Evolutionary conservation across 2,888 invertebrate genomes (phyloP).

Genomic region (Digitonthophagus gazella): DNA sequence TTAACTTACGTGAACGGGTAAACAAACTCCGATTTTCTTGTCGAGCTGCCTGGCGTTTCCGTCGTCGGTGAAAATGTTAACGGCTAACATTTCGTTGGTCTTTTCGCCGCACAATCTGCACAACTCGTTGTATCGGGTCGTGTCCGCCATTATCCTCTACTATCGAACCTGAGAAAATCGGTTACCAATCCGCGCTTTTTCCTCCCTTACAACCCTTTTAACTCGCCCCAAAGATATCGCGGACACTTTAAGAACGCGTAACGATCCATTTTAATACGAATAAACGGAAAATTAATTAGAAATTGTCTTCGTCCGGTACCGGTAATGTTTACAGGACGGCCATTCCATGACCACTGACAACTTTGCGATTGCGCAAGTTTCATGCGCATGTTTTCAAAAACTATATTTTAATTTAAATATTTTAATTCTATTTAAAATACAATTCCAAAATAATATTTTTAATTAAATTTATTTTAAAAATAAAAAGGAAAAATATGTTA

Average conservation of each 20-base stretch:
- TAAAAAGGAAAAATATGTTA: too few relatives aligned
- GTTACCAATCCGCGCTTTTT: background rate
- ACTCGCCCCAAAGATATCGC: background rate
- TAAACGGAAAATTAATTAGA: background rate
- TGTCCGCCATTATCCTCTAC: conserved; percentile 41
- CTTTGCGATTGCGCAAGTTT: background rate
- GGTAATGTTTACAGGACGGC: background rate
- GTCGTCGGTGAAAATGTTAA: conserved; percentile 50
- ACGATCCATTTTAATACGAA: background rate
- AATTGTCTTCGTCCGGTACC: background rate
- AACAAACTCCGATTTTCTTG: conserved; percentile 59
- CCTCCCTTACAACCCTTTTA: background rate
- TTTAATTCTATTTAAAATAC: background rate
- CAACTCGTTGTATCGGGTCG: conserved; percentile 45
- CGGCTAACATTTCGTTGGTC: conserved; percentile 44
- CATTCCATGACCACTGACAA: background rate
- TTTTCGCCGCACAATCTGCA: conserved; percentile 50
- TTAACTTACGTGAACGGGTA: conserved; percentile 56
- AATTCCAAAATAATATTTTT: background rate
- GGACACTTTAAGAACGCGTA: background rate
- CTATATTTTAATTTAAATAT: too few relatives aligned
- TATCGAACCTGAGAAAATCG: conserved; percentile 25
- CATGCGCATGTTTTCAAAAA: background rate
- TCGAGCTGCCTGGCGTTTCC: conserved; percentile 55
- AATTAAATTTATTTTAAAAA: too few relatives aligned